Evolutionary conservation across 2,113 vertebrate species (phyloP), one percentile per base, ranked within the genome.

Genomic region (Pao palembangensis): DNA sequence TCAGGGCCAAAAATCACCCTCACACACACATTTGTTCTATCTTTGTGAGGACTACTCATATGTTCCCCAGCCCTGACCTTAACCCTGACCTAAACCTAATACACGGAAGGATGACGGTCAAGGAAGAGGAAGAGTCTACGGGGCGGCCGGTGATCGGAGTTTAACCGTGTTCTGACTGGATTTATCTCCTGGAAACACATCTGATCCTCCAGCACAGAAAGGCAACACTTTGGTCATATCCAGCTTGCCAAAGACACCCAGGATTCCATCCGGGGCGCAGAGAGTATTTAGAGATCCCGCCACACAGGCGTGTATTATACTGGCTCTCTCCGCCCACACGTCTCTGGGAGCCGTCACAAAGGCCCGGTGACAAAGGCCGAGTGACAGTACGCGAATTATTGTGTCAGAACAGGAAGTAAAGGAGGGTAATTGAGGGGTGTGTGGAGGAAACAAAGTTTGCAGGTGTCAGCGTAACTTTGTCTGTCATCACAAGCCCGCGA

Each of bases 381-480:
- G 70, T 83, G 85, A 80, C 82, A 86, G 82, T 52, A 59, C 82
- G 75, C 82, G 79, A 84, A 83, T 85, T 76, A 82, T 73, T 55
- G 53, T 77, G 82, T 85, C 79, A 84, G 79, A 68, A 63, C 47
- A 80, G 59, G 67, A 71, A 65, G 73, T 73, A 72, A 73, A 63
- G 57, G 54, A 69, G 65, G 71, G 49, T 84, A 82, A 86, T 85
- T 74, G 85, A 73, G 74, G 85, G 80, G 68, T 85, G 60, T 78
- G 75, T 57, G 46, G 49, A 76, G 62, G 76, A 67, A 81, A 70
- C 72, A 80, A 89, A 87, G 85, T 88, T 86, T 83, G 59, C 56
- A 73, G 75, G 80, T 80, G 80, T 83, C 81, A 78, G 70, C 38
- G 44, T 74, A 87, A 84, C 87, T 87, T 88, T 88, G 75, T 61